Evolutionary conservation across 2,797 vertebrate species (phyloP).

Genomic region (Dicrostonyx torquatus): DNA sequence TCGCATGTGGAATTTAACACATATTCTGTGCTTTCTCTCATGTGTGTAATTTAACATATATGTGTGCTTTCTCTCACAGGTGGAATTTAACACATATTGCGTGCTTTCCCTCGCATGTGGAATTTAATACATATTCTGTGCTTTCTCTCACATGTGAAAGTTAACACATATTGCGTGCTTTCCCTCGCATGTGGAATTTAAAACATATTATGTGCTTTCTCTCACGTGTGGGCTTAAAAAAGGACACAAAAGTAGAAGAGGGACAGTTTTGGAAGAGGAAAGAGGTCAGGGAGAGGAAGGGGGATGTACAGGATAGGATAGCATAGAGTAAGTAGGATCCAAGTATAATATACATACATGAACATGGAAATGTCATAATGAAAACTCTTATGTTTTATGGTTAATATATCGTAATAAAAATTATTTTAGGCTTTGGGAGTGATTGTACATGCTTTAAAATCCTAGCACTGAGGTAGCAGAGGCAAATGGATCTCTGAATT

Average conservation of each 20-base stretch:
- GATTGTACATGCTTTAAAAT: background rate
- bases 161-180: background rate
- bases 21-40: no score
- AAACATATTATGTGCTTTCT: background rate
- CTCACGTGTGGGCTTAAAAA: background rate
- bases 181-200: background rate
- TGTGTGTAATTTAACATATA: no score
- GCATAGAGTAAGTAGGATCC: background rate
- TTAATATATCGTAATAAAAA: background rate
- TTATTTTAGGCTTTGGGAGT: background rate
- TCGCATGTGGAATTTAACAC: no score
- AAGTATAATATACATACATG: background rate
- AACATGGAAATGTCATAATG: background rate
- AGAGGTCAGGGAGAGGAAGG: background rate
- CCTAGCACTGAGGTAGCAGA: background rate
- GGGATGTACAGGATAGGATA: no score
- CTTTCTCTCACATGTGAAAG: no score
- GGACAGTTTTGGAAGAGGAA: background rate
- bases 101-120: no score
- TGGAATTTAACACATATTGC: no score
- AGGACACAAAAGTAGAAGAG: background rate
- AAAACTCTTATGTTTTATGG: background rate
- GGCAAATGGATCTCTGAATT: background rate
- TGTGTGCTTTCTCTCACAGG: no score
- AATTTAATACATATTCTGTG: no score